Conservation (phyloP, 2,888 invertebrate species). For the Fissipunctia ypsillon region DNA sequence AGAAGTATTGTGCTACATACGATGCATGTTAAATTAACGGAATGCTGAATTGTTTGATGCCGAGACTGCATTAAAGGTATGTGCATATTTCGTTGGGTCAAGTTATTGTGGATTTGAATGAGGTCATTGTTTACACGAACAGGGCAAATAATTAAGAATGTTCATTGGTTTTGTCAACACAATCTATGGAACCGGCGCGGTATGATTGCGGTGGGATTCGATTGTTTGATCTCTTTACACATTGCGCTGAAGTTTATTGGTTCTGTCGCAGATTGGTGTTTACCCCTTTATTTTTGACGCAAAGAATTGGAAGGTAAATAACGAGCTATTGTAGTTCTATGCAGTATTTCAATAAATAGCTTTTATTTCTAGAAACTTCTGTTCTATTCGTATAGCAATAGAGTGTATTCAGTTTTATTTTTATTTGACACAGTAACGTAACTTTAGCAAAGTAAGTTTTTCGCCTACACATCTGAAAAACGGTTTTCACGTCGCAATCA, state of each 20-base stretch:
- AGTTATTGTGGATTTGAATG: conserved; percentile 72
- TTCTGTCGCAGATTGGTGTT: conserved; percentile 69
- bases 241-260: conserved; percentile 78
- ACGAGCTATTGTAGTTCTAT: conserved; percentile 7
- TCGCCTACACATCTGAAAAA: background rate
- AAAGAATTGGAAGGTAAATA: conserved; percentile 20
- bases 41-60: background rate
- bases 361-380: background rate
- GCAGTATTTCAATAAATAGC: background rate
- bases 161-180: conserved; percentile 90
- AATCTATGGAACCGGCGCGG: conserved; percentile 75
- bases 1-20: no score
- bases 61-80: conserved; percentile 11
- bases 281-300: conserved; percentile 64
- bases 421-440: no score
- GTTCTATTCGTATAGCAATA: no score
- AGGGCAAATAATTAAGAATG: conserved; percentile 89
- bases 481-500: accelerated
- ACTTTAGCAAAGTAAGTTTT: no score
- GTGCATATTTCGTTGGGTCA: conserved; percentile 67
- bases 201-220: conserved; percentile 79
- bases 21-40: background rate
- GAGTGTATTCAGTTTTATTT: no score
- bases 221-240: conserved; percentile 82
- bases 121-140: conserved; percentile 88